Percentiles rank a stretch among this genome's conserved stretches.
These are phyloP conservation scores for Philypnodon macrostomus DNA, from an alignment of 2,797 vertebrate genomes.

Conservation along the genomic window DNA sequence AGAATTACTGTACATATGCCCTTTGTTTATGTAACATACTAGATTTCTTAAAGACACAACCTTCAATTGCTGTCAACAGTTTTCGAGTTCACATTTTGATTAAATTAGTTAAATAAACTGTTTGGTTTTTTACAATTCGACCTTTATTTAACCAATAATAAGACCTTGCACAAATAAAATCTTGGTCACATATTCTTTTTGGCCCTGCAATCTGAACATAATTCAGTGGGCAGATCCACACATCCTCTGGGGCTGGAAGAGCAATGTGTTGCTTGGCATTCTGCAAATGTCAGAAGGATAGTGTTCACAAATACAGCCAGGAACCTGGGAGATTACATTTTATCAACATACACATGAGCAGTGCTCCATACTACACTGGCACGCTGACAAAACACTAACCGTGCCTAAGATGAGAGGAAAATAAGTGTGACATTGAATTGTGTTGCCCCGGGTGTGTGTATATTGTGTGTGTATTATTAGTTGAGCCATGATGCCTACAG, in stretches of 20 bases:
- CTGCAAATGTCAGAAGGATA: conserved; percentile 64
- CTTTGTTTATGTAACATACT: too few relatives aligned
- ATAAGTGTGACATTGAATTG: conserved; percentile 23
- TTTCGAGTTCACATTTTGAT: too few relatives aligned
- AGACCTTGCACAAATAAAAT: too few relatives aligned
- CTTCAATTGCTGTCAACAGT: too few relatives aligned
- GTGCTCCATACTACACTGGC: conserved; percentile 44
- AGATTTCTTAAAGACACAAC: too few relatives aligned
- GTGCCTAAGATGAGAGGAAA: conserved; percentile 28
- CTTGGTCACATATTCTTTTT: neutral
- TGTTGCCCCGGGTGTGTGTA: neutral
- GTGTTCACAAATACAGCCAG: conserved; percentile 45
- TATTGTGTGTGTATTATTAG: conserved; percentile 6
- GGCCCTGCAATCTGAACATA: neutral
- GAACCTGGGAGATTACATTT: conserved; percentile 64
- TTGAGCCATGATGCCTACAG: conserved; percentile 20
- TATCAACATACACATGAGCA: conserved; percentile 67
- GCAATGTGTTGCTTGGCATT: conserved; percentile 56
- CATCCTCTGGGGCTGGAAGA: conserved; percentile 21
- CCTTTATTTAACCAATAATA: too few relatives aligned
- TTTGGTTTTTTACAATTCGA: too few relatives aligned
- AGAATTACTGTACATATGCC: too few relatives aligned
- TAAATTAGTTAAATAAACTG: too few relatives aligned
- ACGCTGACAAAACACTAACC: conserved; percentile 45
- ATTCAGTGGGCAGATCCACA: conserved; percentile 5